A percentile compares a stretch with the other conserved stretches of the same genome.
Conservation (phyloP, 2,888 invertebrate genomes). For the Nomada hirtipes region DNA sequence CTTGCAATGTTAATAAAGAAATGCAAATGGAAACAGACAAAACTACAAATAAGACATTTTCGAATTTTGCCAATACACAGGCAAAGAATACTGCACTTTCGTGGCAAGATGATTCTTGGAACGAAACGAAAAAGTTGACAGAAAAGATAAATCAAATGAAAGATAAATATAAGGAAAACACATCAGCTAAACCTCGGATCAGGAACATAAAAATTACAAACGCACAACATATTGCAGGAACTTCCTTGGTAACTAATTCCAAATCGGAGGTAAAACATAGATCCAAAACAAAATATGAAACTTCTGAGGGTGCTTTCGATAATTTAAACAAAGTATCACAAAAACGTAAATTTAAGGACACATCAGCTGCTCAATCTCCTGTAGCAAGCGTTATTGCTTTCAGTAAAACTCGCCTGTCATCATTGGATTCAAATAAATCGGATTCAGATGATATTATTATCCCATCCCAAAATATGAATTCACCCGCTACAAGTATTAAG, state of each 20-base stretch:
- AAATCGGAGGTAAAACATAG: conserved; percentile 26
- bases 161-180: conserved; percentile 28
- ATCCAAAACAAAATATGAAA: conserved; percentile 12
- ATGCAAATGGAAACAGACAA: conserved; percentile 6
- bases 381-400: conserved; percentile 68
- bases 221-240: conserved; percentile 32
- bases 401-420: conserved; percentile 61
- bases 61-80: conserved; percentile 14
- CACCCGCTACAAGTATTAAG: conserved; percentile 36
- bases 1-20: background rate
- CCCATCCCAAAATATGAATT: conserved; percentile 68
- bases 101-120: conserved; percentile 78
- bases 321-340: conserved; percentile 19
- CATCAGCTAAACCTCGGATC: conserved; percentile 24
- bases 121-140: conserved; percentile 61
- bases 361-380: conserved; percentile 39
- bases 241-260: conserved; percentile 12
- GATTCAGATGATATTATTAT: conserved; percentile 78
- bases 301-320: background rate
- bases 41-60: conserved; percentile 14
- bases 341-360: conserved; percentile 49
- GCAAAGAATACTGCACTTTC: conserved; percentile 53
- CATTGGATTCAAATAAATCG: conserved; percentile 76
- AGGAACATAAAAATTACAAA: conserved; percentile 47
- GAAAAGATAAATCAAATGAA: conserved; percentile 46